These are phyloP conservation scores for Mythimna vitellina DNA, from an alignment of 2,888 invertebrate species.

Conservation along the genomic window DNA sequence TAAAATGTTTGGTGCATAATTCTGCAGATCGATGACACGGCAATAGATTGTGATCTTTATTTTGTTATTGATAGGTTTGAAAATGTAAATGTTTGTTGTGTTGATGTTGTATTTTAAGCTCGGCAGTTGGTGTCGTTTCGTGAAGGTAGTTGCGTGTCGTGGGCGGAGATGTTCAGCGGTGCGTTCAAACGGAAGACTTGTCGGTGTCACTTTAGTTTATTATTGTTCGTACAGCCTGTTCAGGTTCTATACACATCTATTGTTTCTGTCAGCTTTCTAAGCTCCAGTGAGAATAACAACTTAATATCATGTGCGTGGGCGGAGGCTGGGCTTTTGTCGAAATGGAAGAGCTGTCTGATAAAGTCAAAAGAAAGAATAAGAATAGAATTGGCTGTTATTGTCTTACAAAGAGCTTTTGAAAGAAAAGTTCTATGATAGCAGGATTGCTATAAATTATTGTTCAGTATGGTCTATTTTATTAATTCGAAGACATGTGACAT, in stretches of 20 bases:
- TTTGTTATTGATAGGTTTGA: slow-evolving; percentile 14
- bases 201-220: slow-evolving; percentile 69
- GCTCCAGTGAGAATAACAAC: slow-evolving; percentile 44
- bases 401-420: slow-evolving; percentile 21
- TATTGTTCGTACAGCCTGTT: slow-evolving; percentile 58
- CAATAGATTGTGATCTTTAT: slow-evolving; percentile 25
- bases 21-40: slow-evolving; percentile 5
- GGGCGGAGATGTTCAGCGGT: slow-evolving; percentile 70
- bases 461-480: too few species aligned
- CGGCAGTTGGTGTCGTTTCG: slow-evolving; percentile 42
- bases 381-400: slow-evolving; percentile 8
- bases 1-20: slow-evolving; percentile 28
- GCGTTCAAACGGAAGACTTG: slow-evolving; percentile 73
- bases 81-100: slow-evolving; percentile 18
- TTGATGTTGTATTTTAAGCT: slow-evolving; percentile 41
- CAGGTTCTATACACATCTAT: slow-evolving; percentile 49
- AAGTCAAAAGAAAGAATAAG: slow-evolving; percentile 19
- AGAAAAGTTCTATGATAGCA: not conserved
- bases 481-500: too few species aligned
- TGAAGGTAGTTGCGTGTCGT: slow-evolving; percentile 65
- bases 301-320: slow-evolving; percentile 32
- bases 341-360: slow-evolving; percentile 12
- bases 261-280: slow-evolving; percentile 60
- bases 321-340: slow-evolving; percentile 33
- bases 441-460: not conserved